Conservation (phyloP, 1,140 invertebrate species). For the Achroia grisella region DNA sequence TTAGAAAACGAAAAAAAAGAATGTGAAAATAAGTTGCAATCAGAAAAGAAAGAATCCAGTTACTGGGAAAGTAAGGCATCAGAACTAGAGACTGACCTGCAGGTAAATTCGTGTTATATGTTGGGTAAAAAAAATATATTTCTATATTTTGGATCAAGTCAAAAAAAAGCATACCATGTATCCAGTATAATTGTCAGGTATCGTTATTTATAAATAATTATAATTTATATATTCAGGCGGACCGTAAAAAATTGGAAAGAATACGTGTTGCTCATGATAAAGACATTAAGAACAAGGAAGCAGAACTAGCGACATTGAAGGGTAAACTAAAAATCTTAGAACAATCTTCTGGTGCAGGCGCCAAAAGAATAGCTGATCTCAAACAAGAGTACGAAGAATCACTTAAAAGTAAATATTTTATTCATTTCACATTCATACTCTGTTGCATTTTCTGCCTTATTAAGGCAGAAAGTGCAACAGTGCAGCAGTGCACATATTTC, state of each 20-base stretch:
- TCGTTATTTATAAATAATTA: neutral
- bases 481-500: too few species aligned
- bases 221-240: constrained; percentile 61
- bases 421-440: too few species aligned
- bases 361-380: constrained; percentile 78
- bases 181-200: constrained; percentile 9
- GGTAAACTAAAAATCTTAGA: constrained; percentile 78
- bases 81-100: constrained; percentile 77
- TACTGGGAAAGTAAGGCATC: constrained; percentile 77
- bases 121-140: neutral
- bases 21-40: constrained; percentile 71
- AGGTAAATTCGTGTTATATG: constrained; percentile 47
- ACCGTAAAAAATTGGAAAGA: constrained; percentile 77
- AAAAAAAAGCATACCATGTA: too few species aligned
- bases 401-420: constrained; percentile 74
- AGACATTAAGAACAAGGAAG: constrained; percentile 78
- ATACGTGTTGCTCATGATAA: constrained; percentile 77
- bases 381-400: constrained; percentile 80
- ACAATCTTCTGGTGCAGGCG: constrained; percentile 74
- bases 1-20: constrained; percentile 77
- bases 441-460: too few species aligned
- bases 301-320: constrained; percentile 78
- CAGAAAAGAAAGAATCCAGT: constrained; percentile 71
- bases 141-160: too few species aligned
- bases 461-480: too few species aligned